Evolutionary conservation across 1,140 invertebrate genomes (phyloP).

Genomic region (Portunus trituberculatus): DNA sequence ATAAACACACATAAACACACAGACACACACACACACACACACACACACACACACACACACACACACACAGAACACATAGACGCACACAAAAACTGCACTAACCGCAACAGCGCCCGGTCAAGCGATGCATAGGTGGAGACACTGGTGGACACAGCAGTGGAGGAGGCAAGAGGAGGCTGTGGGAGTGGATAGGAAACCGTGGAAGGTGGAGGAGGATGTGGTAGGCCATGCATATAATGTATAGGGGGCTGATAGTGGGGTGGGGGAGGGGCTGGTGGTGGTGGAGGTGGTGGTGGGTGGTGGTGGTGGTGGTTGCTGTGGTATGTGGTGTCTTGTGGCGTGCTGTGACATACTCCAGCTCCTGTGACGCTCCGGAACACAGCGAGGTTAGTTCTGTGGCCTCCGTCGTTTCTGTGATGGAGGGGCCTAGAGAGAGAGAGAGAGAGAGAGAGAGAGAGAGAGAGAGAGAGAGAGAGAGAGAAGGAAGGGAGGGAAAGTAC

Average conservation of each 20-base stretch:
- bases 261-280: slow-evolving; percentile 34
- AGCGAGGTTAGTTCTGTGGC: slow-evolving; percentile 84
- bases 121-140: slow-evolving; percentile 56
- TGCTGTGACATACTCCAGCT: slow-evolving; percentile 72
- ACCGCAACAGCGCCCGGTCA: slow-evolving; percentile 59
- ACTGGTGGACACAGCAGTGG: slow-evolving; percentile 32
- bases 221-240: neutral
- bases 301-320: slow-evolving; percentile 60
- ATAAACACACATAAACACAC: neutral
- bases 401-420: slow-evolving; percentile 83
- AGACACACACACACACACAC: neutral
- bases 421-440: slow-evolving; percentile 80
- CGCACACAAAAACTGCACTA: slow-evolving; percentile 53
- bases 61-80: too few relatives aligned
- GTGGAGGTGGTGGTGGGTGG: slow-evolving; percentile 68
- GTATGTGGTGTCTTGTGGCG: slow-evolving; percentile 31
- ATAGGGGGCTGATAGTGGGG: slow-evolving; percentile 61
- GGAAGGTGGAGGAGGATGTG: slow-evolving; percentile 60
- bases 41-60: too few relatives aligned
- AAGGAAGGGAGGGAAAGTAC: too few relatives aligned
- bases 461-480: too few relatives aligned
- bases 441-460: too few relatives aligned
- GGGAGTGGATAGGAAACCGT: too few relatives aligned
- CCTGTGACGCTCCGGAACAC: slow-evolving; percentile 80
- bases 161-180: slow-evolving; percentile 44